These are phyloP conservation scores for Acanthococcus lagerstroemiae DNA, from an alignment of 2,888 invertebrate species.

Conservation along the genomic window DNA sequence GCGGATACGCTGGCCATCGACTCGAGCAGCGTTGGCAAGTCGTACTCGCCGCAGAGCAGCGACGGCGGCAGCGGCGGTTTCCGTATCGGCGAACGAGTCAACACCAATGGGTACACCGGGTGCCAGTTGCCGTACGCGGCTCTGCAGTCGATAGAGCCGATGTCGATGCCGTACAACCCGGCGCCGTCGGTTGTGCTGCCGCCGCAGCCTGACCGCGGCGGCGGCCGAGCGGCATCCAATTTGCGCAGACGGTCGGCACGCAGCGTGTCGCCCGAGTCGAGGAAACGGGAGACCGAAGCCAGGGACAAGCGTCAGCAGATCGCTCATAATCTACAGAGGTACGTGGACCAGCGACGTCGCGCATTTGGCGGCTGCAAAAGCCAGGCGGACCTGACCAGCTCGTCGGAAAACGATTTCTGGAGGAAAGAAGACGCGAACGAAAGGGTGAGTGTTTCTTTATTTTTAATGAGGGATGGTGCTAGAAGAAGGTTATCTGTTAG, in stretches of 20 bases:
- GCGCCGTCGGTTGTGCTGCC: not conserved
- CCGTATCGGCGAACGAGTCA: constrained; percentile 41
- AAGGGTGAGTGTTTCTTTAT: not conserved
- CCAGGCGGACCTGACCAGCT: constrained; percentile 17
- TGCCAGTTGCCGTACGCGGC: constrained; percentile 29
- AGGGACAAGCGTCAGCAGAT: constrained; percentile 17
- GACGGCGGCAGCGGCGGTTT: constrained; percentile 40
- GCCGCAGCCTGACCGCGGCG: not conserved
- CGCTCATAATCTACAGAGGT: constrained; percentile 19
- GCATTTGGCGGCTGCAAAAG: constrained; percentile 13
- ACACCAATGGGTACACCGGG: constrained; percentile 16
- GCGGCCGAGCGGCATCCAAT: not conserved
- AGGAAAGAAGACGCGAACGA: constrained; percentile 7
- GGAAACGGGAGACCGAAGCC: constrained; percentile 20
- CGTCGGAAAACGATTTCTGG: constrained; percentile 21
- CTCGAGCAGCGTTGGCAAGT: not conserved
- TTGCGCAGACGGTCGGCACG: constrained; percentile 19
- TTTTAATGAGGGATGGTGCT: not conserved
- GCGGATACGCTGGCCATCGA: constrained; percentile 34
- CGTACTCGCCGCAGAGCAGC: not conserved
- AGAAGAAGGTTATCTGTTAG: too few relatives aligned
- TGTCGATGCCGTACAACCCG: constrained; percentile 24
- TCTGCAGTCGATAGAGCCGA: constrained; percentile 19
- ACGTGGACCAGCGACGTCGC: constrained; percentile 10
- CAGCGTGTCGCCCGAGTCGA: constrained; percentile 30